A percentile compares a stretch with the other conserved stretches of the same genome.
phyloP scores from a whole-genome alignment of 2,797 vertebrate species.

The Mormyrops boulengeri region DNA sequence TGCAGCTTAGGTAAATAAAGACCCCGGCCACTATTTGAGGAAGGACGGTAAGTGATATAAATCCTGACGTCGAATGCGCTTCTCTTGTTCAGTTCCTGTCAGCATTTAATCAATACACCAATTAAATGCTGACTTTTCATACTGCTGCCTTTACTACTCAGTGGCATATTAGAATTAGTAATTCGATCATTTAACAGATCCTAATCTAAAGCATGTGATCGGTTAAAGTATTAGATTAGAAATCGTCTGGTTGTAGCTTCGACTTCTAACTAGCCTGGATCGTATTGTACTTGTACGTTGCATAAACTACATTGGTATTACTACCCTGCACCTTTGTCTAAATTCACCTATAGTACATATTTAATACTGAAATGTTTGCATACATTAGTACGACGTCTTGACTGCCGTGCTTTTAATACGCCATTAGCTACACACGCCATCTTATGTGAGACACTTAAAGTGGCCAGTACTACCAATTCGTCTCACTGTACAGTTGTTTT shows the following conservation, averaged over 20 bases:
- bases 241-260: not conserved
- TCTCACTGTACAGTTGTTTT: not conserved
- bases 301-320: not conserved
- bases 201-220: not conserved
- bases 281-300: not conserved
- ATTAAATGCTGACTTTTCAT: not conserved
- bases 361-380: not conserved
- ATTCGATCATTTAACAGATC: not conserved
- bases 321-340: not conserved
- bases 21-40: not conserved
- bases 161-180: not conserved
- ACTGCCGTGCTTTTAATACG: not conserved
- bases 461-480: not conserved
- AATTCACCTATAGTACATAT: not conserved
- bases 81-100: not conserved
- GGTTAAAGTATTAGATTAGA: not conserved
- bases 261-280: not conserved
- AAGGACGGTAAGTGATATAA: not conserved
- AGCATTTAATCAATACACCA: not conserved
- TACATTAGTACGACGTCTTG: not conserved
- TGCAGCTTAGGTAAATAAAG: not conserved
- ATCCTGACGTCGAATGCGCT: not conserved
- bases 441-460: not conserved
- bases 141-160: not conserved
- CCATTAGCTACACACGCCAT: not conserved